A percentile compares a stretch with the other conserved stretches of the same genome.
phyloP scores from a whole-genome alignment of 1,140 invertebrate species.

The Microplitis demolitor region DNA sequence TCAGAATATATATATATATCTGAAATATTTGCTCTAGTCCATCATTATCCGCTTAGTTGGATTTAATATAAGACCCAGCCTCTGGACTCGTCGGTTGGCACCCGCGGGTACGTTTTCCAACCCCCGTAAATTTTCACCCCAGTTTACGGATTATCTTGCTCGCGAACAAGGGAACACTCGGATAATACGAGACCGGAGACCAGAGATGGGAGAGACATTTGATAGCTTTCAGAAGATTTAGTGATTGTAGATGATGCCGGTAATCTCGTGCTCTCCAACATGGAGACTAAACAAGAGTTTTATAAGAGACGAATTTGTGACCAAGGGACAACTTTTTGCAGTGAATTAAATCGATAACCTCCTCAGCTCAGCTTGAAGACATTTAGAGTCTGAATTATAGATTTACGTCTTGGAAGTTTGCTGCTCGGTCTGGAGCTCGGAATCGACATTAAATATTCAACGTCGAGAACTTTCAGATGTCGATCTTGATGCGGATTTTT shows the following conservation, averaged over 20 bases:
- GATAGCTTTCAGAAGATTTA: constrained; percentile 2
- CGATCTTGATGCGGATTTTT: too few relatives aligned
- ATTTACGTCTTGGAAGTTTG: constrained; percentile 2
- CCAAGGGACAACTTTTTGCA: too few relatives aligned
- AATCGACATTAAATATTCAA: constrained; percentile 56
- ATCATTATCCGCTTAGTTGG: constrained; percentile 13
- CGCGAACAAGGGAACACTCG: neutral
- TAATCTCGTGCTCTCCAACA: too few relatives aligned
- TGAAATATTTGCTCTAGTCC: constrained; percentile 37
- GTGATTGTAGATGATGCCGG: neutral
- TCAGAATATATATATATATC: neutral
- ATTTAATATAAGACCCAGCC: too few relatives aligned
- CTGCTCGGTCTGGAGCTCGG: neutral
- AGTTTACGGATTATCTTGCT: neutral
- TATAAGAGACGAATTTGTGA: too few relatives aligned
- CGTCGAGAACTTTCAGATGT: constrained; percentile 48
- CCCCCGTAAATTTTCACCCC: too few relatives aligned
- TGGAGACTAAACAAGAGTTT: neutral
- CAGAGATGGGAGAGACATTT: neutral
- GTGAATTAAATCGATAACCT: too few relatives aligned
- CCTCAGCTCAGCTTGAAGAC: too few relatives aligned
- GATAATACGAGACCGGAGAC: neutral
- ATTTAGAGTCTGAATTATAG: neutral
- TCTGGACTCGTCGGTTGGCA: too few relatives aligned
- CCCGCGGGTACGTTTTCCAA: neutral